These are phyloP conservation scores for Panonychus citri DNA, from an alignment of 1,140 invertebrate genomes.

Conservation along the genomic window DNA sequence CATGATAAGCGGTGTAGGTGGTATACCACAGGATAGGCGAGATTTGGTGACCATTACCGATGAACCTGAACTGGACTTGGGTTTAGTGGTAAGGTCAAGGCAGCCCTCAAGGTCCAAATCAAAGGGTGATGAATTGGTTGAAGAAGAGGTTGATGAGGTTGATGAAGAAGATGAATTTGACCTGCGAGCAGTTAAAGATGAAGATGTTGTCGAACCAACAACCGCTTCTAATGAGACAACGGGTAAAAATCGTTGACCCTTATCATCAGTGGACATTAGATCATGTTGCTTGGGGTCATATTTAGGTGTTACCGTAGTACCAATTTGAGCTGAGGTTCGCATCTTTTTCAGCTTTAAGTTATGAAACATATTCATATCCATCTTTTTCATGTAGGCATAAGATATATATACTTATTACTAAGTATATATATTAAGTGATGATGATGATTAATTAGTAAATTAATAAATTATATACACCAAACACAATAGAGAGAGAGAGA, in stretches of 20 bases:
- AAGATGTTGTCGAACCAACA: background rate
- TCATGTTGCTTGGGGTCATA: background rate
- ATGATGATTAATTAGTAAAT: too few species aligned
- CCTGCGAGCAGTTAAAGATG: background rate
- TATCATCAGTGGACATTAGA: background rate
- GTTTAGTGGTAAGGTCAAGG: background rate
- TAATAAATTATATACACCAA: too few species aligned
- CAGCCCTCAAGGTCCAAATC: slow-evolving; percentile 4
- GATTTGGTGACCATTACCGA: background rate
- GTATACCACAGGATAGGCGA: background rate
- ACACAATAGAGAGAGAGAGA: too few species aligned
- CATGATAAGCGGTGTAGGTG: slow-evolving; percentile 2
- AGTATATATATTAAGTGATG: too few species aligned
- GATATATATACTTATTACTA: background rate
- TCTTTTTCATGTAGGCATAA: background rate
- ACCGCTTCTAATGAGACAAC: background rate
- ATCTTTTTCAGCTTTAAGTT: slow-evolving; percentile 89
- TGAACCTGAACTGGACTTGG: background rate
- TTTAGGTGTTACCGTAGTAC: background rate
- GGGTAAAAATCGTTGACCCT: background rate
- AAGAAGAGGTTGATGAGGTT: background rate
- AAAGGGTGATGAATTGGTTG: slow-evolving; percentile 3
- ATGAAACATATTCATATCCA: slow-evolving; percentile 83
- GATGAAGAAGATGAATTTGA: slow-evolving; percentile 2
- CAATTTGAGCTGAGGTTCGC: slow-evolving; percentile 29